Base-by-base conservation (phyloP, 2,797 vertebrate species). In the Leuciscus waleckii region DNA sequence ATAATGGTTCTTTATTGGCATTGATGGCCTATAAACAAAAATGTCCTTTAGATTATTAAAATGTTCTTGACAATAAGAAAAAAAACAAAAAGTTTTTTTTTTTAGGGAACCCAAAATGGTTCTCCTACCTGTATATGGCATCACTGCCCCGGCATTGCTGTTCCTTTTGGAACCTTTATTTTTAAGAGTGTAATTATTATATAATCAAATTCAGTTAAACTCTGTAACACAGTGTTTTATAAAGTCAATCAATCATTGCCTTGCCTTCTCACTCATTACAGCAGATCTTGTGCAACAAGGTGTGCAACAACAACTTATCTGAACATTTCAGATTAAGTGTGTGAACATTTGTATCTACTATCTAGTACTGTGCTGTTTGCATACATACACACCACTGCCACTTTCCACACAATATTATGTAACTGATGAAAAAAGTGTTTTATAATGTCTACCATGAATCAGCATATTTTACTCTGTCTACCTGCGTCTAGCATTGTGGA, bases 401-500 rank as follows among this genome's bases (percentile, higher is more conserved):
- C 51, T 56, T 69, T 26, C 32, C 35, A 61, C n/a, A n/a, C 5
- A 14, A 35, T 63, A n/a, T 80, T 79, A 49, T 23, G 16, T 39
- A 85, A 85, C 77, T 63, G 17, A 14, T 49, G n/a, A 7, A 69
- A 56, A 68, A 35, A 41, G 13, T 5, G 23, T 85, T 79, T 71
- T 85, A 61, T 68, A 68, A 21, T 29, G 74, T 56, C 46, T 77
- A 29, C 51, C 54, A 63, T 79, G 83, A 70, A 26, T 79, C 75
- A 70, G 76, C 67, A 69, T 29, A 23, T 67, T 83, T 58, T 21
- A 54, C 26, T 69, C 13, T 56, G 74, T 78, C 43, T 14, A 68
- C 39, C 77, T 65, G 63, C 17, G 35, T 49, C n/a, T 26, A 3
- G 11, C 17, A 54, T 43, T 26, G 23, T 77, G 56, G 76, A 78